Conservation (phyloP, 1,140 invertebrate genomes). For the Liolophura sinensis region DNA sequence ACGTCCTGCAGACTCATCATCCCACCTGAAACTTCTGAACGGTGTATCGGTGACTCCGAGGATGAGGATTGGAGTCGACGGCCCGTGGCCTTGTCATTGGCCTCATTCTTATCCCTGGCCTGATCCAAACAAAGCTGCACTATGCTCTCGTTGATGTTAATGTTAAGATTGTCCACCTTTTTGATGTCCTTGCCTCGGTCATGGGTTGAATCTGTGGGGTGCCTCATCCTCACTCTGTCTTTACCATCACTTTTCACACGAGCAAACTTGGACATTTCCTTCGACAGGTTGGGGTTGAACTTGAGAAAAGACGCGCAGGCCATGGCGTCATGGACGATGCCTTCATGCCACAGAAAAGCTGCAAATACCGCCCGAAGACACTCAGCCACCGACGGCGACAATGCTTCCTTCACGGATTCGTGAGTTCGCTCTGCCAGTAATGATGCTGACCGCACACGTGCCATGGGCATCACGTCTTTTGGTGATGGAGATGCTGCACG, state of each 20-base stretch:
- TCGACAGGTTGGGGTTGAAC: slow-evolving; percentile 81
- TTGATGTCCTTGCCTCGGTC: slow-evolving; percentile 31
- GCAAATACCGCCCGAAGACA: slow-evolving; percentile 91
- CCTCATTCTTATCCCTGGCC: no score
- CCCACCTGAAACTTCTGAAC: slow-evolving; percentile 29
- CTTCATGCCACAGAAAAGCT: slow-evolving; percentile 96
- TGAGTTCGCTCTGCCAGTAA: slow-evolving; percentile 32
- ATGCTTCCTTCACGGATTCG: slow-evolving; percentile 74
- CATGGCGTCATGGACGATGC: slow-evolving; percentile 96
- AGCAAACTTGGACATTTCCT: slow-evolving; percentile 50
- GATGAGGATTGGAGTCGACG: no score
- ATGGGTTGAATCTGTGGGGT: slow-evolving; percentile 51
- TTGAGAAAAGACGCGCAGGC: slow-evolving; percentile 94
- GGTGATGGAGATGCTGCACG: slow-evolving; percentile 67
- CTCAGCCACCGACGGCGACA: slow-evolving; percentile 91
- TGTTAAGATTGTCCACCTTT: slow-evolving; percentile 30
- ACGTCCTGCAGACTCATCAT: slow-evolving; percentile 24
- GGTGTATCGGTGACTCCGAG: no score
- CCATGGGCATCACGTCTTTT: slow-evolving; percentile 62
- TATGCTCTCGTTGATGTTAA: slow-evolving; percentile 42
- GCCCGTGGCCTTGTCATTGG: no score
- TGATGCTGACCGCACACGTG: slow-evolving; percentile 76
- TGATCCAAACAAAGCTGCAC: slow-evolving; percentile 45
- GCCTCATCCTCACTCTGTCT: slow-evolving; percentile 32
- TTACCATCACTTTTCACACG: slow-evolving; percentile 23